phyloP scores from a whole-genome alignment of 1,140 invertebrate genomes.

The Eueides isabella region DNA sequence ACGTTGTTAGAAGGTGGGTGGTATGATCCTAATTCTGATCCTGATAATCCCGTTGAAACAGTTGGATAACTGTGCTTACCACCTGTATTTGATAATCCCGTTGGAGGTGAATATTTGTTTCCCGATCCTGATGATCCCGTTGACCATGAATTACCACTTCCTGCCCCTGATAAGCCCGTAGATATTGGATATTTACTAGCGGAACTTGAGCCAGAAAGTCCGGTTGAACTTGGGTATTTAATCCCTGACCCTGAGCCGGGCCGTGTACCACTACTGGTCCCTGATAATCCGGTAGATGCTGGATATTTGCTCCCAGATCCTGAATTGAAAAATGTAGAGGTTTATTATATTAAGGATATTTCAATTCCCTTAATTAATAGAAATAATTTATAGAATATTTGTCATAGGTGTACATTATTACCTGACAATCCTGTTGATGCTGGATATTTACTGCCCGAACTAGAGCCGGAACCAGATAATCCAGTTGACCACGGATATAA shows the following conservation, averaged over 20 bases:
- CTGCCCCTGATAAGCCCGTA: conserved; percentile 38
- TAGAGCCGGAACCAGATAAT: conserved; percentile 37
- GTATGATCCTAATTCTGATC: neutral
- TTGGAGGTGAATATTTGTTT: neutral
- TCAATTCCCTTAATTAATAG: conserved; percentile 27
- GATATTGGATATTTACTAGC: conserved; percentile 40
- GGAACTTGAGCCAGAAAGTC: conserved; percentile 27
- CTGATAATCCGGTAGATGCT: conserved; percentile 39
- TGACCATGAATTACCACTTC: conserved; percentile 23
- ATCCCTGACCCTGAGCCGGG: conserved; percentile 14
- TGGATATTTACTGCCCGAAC: conserved; percentile 34
- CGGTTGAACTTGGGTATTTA: conserved; percentile 29
- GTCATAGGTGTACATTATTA: conserved; percentile 32
- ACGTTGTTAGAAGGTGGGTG: neutral
- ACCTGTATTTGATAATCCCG: neutral
- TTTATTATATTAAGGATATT: conserved; percentile 40
- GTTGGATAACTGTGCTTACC: conserved; percentile 6
- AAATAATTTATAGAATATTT: conserved; percentile 36
- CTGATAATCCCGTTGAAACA: conserved; percentile 21
- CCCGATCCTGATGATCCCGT: neutral
- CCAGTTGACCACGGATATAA: conserved; percentile 38
- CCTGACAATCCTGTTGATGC: conserved; percentile 23
- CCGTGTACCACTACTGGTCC: conserved; percentile 27
- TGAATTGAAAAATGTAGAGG: conserved; percentile 46
- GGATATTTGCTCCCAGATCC: conserved; percentile 39